phyloP scores from a whole-genome alignment of 2,797 vertebrate species.

The Tenualosa thibaudeaui region DNA sequence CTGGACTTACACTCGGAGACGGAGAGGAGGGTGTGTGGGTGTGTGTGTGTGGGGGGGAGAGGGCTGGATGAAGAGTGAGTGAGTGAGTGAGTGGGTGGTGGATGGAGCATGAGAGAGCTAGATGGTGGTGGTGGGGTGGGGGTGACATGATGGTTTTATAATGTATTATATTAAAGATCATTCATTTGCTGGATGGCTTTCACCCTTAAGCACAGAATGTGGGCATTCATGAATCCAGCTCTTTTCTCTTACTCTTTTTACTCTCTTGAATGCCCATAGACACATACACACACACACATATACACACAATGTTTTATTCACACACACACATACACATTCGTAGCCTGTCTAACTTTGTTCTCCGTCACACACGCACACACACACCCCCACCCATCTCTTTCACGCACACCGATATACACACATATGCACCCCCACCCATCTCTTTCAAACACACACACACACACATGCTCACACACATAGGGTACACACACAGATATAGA shows the following conservation, averaged over 20 bases:
- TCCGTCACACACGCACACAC: background rate
- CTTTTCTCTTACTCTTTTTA: background rate
- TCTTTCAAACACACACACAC: background rate
- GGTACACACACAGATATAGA: background rate
- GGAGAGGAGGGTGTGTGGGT: slow-evolving; percentile 24
- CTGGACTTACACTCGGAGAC: slow-evolving; percentile 32
- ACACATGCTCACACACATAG: background rate
- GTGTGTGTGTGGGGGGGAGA: background rate
- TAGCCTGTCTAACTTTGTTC: background rate
- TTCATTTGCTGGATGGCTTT: slow-evolving; percentile 54
- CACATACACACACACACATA: background rate
- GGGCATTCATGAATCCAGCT: slow-evolving; percentile 47
- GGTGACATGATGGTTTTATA: slow-evolving; percentile 45
- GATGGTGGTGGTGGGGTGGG: background rate
- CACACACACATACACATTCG: background rate
- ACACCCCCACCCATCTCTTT: background rate
- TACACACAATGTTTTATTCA: background rate
- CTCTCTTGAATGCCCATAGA: background rate
- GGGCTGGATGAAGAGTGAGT: background rate
- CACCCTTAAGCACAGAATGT: slow-evolving; percentile 27
- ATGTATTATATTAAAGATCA: slow-evolving; percentile 48
- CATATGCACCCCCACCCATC: background rate
- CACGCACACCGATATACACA: background rate
- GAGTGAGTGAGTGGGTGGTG: background rate
- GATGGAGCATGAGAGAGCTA: background rate